Percentiles rank a stretch among this genome's conserved stretches.
Evolutionary conservation across 2,113 vertebrate species (phyloP).

Genomic region (Pangasianodon hypophthalmus): DNA sequence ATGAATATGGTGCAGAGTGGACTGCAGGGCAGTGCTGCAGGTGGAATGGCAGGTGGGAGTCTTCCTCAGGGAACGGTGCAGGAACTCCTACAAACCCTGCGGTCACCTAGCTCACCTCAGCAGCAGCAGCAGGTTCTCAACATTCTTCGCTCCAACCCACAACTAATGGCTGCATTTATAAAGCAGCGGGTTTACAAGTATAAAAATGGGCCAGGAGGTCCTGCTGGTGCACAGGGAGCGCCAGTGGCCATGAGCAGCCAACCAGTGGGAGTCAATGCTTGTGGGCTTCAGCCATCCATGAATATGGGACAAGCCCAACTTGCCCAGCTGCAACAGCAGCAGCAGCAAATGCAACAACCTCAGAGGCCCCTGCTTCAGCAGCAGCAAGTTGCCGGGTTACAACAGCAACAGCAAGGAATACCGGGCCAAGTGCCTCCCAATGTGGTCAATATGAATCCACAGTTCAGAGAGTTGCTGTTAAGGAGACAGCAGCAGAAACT

Average conservation of each 20-base stretch:
- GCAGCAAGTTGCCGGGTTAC: constrained; percentile 63
- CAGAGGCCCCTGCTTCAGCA: constrained; percentile 80
- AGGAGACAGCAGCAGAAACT: constrained; percentile 81
- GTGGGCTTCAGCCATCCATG: constrained; percentile 80
- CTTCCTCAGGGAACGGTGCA: constrained; percentile 70
- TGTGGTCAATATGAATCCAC: constrained; percentile 76
- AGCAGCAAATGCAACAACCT: constrained; percentile 74
- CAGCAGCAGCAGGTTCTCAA: constrained; percentile 86
- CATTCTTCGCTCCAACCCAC: constrained; percentile 87
- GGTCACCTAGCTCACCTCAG: constrained; percentile 62
- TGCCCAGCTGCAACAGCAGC: constrained; percentile 77
- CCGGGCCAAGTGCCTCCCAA: constrained; percentile 77
- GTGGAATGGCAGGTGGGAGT: constrained; percentile 64
- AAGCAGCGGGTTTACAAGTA: constrained; percentile 85
- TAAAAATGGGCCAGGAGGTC: constrained; percentile 65
- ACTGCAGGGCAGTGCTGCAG: constrained; percentile 76
- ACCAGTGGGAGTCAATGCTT: constrained; percentile 77
- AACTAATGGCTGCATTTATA: constrained; percentile 86
- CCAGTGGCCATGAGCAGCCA: constrained; percentile 72
- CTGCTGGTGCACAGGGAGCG: constrained; percentile 66
- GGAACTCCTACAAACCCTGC: constrained; percentile 59
- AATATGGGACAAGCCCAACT: constrained; percentile 79
- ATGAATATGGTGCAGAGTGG: constrained; percentile 62
- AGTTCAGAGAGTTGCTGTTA: constrained; percentile 88
- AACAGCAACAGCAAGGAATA: constrained; percentile 79